Evolutionary conservation across 2,888 invertebrate genomes (phyloP).

Genomic region (Latrodectus hesperus): DNA sequence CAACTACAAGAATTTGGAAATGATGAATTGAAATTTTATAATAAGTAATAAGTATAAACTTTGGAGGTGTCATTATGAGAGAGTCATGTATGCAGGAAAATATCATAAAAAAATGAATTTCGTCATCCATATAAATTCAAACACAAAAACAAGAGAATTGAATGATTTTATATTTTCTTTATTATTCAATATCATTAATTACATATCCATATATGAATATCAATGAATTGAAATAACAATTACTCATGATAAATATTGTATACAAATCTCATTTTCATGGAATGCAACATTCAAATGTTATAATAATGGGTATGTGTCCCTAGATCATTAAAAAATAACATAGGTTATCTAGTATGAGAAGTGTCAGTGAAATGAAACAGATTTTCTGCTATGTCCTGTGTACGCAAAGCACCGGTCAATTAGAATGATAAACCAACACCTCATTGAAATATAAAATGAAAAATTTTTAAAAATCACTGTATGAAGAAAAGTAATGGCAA

Average conservation of each 20-base stretch:
- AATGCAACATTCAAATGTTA: not conserved
- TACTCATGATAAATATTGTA: slow-evolving; percentile 4
- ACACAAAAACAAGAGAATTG: too few relatives aligned
- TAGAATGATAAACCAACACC: too few relatives aligned
- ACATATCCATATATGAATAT: slow-evolving; percentile 36
- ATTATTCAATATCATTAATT: slow-evolving; percentile 34
- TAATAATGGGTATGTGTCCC: not conserved
- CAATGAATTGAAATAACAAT: slow-evolving; percentile 17
- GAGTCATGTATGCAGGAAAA: too few relatives aligned
- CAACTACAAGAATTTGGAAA: too few relatives aligned
- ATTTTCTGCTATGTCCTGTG: too few relatives aligned
- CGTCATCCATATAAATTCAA: too few relatives aligned
- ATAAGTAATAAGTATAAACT: too few relatives aligned
- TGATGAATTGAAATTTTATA: too few relatives aligned
- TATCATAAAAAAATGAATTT: too few relatives aligned
- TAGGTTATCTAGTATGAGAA: slow-evolving; percentile 21
- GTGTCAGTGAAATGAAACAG: too few relatives aligned
- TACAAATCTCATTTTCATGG: not conserved
- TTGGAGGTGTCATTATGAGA: too few relatives aligned
- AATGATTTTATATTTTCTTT: not conserved
- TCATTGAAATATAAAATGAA: not conserved
- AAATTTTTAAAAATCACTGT: not conserved
- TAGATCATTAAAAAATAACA: slow-evolving; percentile 12
- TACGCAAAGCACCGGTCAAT: too few relatives aligned
- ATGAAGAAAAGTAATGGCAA: not conserved